Evolutionary conservation across 2,888 invertebrate genomes (phyloP).

Genomic region (Hypena proboscidalis): DNA sequence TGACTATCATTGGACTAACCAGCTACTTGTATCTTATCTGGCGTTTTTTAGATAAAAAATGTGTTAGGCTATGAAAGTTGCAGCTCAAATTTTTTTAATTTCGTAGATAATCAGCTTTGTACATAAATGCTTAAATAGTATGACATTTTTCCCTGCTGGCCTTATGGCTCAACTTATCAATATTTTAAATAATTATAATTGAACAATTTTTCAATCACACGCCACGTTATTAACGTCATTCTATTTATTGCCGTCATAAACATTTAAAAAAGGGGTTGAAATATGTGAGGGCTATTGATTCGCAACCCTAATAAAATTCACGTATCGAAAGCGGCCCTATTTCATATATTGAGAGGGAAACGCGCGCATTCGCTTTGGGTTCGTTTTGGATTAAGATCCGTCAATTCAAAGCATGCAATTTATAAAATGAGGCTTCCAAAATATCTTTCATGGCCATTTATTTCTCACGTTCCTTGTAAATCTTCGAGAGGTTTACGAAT

Average conservation of each 20-base stretch:
- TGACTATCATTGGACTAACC: conserved; percentile 34
- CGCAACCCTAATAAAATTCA: conserved; percentile 79
- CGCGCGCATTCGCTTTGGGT: conserved; percentile 58
- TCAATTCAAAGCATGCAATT: conserved; percentile 58
- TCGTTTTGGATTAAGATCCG: conserved; percentile 61
- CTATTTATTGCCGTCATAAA: conserved; percentile 53
- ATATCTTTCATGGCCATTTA: conserved; percentile 23
- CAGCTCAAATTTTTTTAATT: too few species aligned
- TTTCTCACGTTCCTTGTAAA: conserved; percentile 8
- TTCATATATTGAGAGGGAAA: conserved; percentile 70
- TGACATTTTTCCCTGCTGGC: too few species aligned
- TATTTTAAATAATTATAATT: conserved; percentile 10
- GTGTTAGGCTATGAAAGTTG: too few species aligned
- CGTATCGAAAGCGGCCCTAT: conserved; percentile 70
- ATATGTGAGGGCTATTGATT: conserved; percentile 71
- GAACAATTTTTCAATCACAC: conserved; percentile 46
- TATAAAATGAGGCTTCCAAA: conserved; percentile 36
- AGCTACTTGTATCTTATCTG: conserved; percentile 37
- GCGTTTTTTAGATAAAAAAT: conserved; percentile 13
- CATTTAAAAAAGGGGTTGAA: conserved; percentile 59
- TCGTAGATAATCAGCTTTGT: too few species aligned
- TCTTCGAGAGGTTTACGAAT: conserved; percentile 2
- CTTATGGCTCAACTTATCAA: not conserved
- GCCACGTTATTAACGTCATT: conserved; percentile 47
- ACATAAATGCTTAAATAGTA: too few species aligned